Conservation (phyloP, 2,113 vertebrate species). For the Lethenteron reissneri region DNA sequence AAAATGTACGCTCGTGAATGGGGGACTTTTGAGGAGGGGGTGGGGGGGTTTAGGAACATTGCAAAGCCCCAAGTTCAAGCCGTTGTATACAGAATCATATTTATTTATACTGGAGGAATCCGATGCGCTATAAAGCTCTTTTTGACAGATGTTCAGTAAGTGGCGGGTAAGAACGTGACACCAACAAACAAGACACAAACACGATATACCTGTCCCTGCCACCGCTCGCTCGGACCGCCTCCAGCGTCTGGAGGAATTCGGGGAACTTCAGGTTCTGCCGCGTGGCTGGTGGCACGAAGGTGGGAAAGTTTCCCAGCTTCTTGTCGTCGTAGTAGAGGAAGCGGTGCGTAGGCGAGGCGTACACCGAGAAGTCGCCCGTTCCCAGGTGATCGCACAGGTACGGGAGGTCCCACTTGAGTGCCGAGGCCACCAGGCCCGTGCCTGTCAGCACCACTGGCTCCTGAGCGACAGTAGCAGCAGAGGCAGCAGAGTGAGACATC, state of each 20-base stretch:
- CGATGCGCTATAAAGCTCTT: too few species aligned
- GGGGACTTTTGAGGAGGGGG: too few species aligned
- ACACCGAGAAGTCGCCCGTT: background rate
- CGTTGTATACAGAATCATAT: too few species aligned
- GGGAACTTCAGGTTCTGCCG: constrained; percentile 3
- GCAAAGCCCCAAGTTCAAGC: too few species aligned
- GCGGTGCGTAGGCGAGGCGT: background rate
- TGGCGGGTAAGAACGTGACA: too few species aligned
- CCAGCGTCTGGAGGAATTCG: background rate
- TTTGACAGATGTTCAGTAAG: too few species aligned
- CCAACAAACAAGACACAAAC: too few species aligned
- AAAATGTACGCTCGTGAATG: too few species aligned
- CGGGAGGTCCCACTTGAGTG: constrained; percentile 3
- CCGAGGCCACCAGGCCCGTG: background rate
- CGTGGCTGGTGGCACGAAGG: background rate
- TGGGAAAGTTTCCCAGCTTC: constrained; percentile 4
- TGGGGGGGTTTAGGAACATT: too few species aligned
- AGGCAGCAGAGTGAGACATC: too few species aligned
- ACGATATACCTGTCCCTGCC: too few species aligned
- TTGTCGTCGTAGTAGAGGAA: constrained; percentile 4
- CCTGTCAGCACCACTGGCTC: constrained; percentile 4
- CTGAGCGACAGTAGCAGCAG: background rate
- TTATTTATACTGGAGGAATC: too few species aligned
- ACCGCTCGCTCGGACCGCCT: background rate
- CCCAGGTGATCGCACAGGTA: background rate